Conservation (phyloP, 1,140 invertebrate species). For the Zaprionus camerounensis region DNA sequence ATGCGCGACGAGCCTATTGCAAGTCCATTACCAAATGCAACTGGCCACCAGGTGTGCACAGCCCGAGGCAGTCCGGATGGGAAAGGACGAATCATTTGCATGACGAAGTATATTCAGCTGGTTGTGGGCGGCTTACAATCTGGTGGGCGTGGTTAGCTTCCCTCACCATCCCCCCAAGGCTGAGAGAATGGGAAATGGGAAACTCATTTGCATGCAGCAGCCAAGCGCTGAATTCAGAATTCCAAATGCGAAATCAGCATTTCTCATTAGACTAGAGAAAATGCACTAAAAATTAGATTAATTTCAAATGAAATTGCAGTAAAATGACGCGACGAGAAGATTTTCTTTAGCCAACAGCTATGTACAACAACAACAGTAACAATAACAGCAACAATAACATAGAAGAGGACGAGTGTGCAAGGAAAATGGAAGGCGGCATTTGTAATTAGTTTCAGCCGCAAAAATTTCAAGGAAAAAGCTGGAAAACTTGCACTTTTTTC, state of each 20-base stretch:
- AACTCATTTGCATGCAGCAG: constrained; percentile 72
- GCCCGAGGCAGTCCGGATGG: constrained; percentile 11
- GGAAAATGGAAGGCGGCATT: constrained; percentile 34
- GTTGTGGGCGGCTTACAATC: constrained; percentile 16
- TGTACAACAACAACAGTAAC: not conserved
- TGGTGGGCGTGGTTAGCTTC: not conserved
- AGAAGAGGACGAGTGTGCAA: not conserved
- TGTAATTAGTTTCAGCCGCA: constrained; percentile 72
- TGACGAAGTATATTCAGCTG: constrained; percentile 44
- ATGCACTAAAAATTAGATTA: constrained; percentile 72
- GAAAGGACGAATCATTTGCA: constrained; percentile 41
- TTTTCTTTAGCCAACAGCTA: constrained; percentile 27
- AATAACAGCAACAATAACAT: not conserved
- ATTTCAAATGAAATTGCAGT: constrained; percentile 74
- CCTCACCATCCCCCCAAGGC: not conserved
- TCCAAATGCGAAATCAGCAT: constrained; percentile 69
- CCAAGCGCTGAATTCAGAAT: constrained; percentile 30
- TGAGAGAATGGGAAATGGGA: not conserved
- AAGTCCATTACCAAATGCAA: constrained; percentile 45
- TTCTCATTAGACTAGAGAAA: constrained; percentile 64
- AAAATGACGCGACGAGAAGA: constrained; percentile 8
- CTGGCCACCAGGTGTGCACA: constrained; percentile 19
- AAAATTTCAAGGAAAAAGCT: constrained; percentile 58
- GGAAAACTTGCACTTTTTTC: constrained; percentile 49
- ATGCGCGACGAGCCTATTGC: constrained; percentile 24